Base-by-base conservation (phyloP, 2,797 vertebrate species). In the Mormyrus proboscirostris region DNA sequence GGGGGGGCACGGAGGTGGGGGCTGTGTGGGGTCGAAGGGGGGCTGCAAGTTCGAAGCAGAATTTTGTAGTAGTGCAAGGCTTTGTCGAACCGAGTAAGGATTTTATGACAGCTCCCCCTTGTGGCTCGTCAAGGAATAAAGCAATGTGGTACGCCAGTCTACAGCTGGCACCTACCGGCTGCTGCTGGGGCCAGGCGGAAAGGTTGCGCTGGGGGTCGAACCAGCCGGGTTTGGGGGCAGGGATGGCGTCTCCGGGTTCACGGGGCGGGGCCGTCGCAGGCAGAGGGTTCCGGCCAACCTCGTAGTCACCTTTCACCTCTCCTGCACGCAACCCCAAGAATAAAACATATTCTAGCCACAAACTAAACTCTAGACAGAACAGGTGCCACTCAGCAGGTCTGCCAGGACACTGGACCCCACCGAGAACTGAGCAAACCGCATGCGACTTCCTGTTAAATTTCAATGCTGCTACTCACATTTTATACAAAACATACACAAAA, bases 1-100 rank as follows among this genome's bases (percentile, higher is more conserved):
- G 0, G 98, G 98, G 0, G 98, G 98, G 90, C 98, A 99, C 0
- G 98, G 98, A 16, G 98, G 98, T 0, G 98, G 98, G 0, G 96
- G 98, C 95, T 98, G 96, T 90, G 93, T 94, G 47, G 95, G 97
- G 73, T 97, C 95, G 87, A 96, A 97, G 0, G 96, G 96, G 22
- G 96, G 94, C 93, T 96, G 93, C 86, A 0, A 33, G 41, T 90
- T 51, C 88, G 86, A 90, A 29, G 49, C 38, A 90, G 76, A 47
- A 9, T 16, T 19, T 6, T 19, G 3, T 88, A 10, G 14, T n/a
- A 25, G 41, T 19, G 5, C 49, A 86, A 51, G 12, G 49, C 47
- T 3, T 9, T 5, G 44, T 9, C 3, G 49, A 86, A 33, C 14
- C 2, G n/a, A 19, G 51, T 41, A 2, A 33, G 29, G 8, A 14